Evolutionary conservation across 2,888 invertebrate species (phyloP), one percentile per base, ranked within the genome.

Genomic region (Phrixothrix hirtus): DNA sequence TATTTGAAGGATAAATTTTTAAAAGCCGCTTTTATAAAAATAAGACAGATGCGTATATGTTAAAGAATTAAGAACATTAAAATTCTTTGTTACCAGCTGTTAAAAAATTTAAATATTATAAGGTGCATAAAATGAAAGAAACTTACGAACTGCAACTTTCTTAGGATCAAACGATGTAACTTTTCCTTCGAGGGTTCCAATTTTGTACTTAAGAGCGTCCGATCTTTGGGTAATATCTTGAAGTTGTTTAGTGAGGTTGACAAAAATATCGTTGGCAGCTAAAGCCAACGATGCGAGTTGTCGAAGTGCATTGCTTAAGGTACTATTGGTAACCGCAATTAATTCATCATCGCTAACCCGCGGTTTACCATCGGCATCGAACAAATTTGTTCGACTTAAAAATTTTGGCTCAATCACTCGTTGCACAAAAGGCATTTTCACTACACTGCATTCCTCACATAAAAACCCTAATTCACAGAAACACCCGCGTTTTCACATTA

Each of bases 141-240:
- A 94, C 94, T 94, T 81, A 94, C 94, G 93, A 82, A 94, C 92
- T 87, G 92, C 85, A 74, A 93, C 89, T 77, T 87, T 87, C 81
- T 91, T 92, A 55, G 94, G 92, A 77, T 94, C 91, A 77, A 85
- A 87, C 59, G 80, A 79, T 67, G 81, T 81, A 67, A 92, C 87
- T 67, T 83, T 81, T 63, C 83, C 83, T 71, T 87, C 87, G 65
- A 93, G 83, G 64, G 77, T 79, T 64, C 81, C 81, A 65, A 94
- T 82, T 73, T 87, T 86, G 48, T 78, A 77, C 72, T 87, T 86
- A 48, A 92, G 83, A 38, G 77, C 77, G 53, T 85, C 84, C 51
- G 91, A 86, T 60, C 92, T 82, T 68, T 86, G 85, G 48, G 86
- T 84, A 64, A 94, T 84, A 58, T 81, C 79, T 69, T 87, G 83